Percentiles rank a stretch among this genome's conserved stretches.
These are phyloP conservation scores for Stegostoma tigrinum DNA, from an alignment of 2,113 vertebrate species.

Conservation along the genomic window DNA sequence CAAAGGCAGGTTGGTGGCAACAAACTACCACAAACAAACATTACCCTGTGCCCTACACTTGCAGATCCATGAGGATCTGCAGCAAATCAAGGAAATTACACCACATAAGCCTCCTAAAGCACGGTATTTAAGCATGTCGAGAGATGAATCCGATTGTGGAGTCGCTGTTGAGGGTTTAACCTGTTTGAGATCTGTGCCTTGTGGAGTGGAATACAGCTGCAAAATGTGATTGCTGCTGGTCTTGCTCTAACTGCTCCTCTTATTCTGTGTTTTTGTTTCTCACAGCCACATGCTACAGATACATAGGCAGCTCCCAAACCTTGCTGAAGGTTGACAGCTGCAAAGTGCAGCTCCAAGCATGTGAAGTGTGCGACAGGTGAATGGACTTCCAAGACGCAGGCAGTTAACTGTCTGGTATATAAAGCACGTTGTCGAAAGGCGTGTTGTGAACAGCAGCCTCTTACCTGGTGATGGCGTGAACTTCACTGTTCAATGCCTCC, in stretches of 20 bases:
- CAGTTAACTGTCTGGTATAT: neutral
- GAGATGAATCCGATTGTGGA: no score
- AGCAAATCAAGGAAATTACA: no score
- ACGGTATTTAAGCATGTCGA: neutral
- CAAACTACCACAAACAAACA: no score
- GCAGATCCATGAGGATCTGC: no score
- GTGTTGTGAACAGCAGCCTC: neutral
- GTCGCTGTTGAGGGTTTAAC: neutral
- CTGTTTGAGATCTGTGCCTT: neutral
- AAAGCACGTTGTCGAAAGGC: neutral
- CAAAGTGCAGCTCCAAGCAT: neutral
- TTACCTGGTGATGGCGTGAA: neutral
- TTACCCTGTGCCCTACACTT: no score
- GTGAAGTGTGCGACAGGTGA: neutral
- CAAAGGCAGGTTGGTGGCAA: no score
- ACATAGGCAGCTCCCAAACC: neutral
- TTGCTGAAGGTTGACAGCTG: neutral
- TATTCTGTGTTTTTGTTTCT: neutral
- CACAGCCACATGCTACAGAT: neutral
- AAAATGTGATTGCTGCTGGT: neutral
- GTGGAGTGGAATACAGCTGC: neutral
- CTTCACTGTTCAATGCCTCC: neutral
- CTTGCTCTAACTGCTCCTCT: neutral
- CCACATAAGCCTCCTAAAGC: neutral
- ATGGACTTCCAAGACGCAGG: neutral